These are phyloP conservation scores for Physocephala rufipes DNA, from an alignment of 2,888 invertebrate genomes.

Conservation along the genomic window DNA sequence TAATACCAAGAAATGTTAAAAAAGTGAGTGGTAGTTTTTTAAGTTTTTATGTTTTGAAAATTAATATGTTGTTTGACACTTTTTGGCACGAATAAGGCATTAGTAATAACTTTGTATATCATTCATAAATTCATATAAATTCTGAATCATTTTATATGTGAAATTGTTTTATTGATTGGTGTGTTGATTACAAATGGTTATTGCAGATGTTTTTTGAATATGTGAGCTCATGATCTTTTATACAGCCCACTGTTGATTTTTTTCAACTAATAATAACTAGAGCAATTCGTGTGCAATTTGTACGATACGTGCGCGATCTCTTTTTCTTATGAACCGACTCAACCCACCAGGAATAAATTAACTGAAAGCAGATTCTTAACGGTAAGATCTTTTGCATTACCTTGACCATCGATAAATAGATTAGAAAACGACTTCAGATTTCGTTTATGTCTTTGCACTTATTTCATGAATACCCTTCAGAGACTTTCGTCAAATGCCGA, in stretches of 20 bases:
- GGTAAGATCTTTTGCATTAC: conserved; percentile 3
- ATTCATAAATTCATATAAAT: too few species aligned
- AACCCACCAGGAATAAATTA: conserved; percentile 15
- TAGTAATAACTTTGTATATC: too few species aligned
- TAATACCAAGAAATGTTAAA: too few species aligned
- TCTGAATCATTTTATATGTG: too few species aligned
- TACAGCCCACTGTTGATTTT: background rate
- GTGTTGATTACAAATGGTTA: too few species aligned
- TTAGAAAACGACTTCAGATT: conserved; percentile 44
- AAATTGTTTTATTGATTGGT: too few species aligned
- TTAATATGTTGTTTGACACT: too few species aligned
- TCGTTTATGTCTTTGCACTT: conserved; percentile 14
- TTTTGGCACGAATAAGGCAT: too few species aligned
- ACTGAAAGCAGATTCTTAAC: conserved; percentile 14
- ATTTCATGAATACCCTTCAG: conserved; percentile 28
- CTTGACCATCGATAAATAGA: conserved; percentile 51
- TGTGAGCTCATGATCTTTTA: too few species aligned
- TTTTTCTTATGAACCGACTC: conserved; percentile 3
- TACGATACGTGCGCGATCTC: conserved; percentile 8
- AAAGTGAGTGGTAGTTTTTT: too few species aligned
- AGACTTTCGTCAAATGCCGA: conserved; percentile 10
- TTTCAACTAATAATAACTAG: conserved; percentile 17
- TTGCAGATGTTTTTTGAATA: too few species aligned
- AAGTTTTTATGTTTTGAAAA: too few species aligned
- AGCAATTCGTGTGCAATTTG: conserved; percentile 34